These are phyloP conservation scores for Semaprochilodus insignis DNA, from an alignment of 2,797 vertebrate species.

Conservation along the genomic window DNA sequence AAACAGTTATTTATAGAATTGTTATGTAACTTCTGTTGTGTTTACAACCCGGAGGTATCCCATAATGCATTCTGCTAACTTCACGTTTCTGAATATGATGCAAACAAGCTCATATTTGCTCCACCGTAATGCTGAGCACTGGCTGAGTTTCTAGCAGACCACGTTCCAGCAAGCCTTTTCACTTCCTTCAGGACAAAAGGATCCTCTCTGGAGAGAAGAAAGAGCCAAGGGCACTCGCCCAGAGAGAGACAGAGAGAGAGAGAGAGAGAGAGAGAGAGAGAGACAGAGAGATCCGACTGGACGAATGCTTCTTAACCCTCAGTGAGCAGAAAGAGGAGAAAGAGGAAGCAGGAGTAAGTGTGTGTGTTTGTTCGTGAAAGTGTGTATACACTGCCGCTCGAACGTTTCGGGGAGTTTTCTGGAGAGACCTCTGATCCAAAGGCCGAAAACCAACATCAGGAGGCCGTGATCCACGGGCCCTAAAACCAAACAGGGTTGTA, in stretches of 20 bases:
- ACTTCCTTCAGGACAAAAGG: constrained; percentile 78
- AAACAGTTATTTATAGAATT: no score
- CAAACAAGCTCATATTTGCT: constrained; percentile 75
- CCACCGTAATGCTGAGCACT: constrained; percentile 65
- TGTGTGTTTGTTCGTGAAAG: no score
- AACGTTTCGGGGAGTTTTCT: not conserved
- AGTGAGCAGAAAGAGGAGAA: constrained; percentile 25
- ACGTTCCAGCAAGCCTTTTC: constrained; percentile 63
- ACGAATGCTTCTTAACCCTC: constrained; percentile 75
- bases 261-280: constrained; percentile 70
- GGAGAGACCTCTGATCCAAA: no score
- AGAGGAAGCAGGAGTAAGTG: not conserved
- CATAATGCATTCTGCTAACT: no score
- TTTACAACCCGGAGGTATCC: no score
- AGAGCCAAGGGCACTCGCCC: constrained; percentile 84
- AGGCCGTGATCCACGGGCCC: no score
- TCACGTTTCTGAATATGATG: not conserved
- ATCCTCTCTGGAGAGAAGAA: constrained; percentile 85
- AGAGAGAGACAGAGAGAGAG: constrained; percentile 76
- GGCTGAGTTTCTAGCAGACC: constrained; percentile 63
- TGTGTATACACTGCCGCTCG: not conserved
- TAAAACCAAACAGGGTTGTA: no score
- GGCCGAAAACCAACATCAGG: no score
- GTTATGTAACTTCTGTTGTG: no score
- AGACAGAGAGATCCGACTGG: constrained; percentile 79